Percentiles rank a stretch among this genome's conserved stretches.
phyloP scores from a whole-genome alignment of 2,113 vertebrate species.

The Lophura nycthemera region DNA sequence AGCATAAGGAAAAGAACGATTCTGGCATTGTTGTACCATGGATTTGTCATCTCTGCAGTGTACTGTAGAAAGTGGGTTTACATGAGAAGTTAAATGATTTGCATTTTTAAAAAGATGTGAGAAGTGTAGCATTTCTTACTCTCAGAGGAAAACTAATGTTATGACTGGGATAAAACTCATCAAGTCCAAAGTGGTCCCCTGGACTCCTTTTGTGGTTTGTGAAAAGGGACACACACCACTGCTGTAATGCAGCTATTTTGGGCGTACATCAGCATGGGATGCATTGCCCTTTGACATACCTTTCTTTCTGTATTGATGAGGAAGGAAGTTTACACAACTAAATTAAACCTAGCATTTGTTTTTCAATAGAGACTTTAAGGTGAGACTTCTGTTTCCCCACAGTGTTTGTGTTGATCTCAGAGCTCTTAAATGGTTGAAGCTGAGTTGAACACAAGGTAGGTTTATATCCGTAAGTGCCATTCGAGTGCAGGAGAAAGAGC shows the following conservation, averaged over 20 bases:
- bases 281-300: neutral
- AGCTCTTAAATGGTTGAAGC: neutral
- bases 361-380: neutral
- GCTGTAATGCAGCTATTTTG: neutral
- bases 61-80: neutral
- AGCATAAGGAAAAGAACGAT: neutral
- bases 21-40: accelerated
- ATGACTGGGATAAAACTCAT: neutral
- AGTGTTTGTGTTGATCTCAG: neutral
- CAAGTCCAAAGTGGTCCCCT: neutral
- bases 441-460: neutral
- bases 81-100: neutral
- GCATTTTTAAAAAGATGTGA: neutral
- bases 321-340: neutral
- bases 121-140: neutral
- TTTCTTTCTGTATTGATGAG: neutral
- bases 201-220: neutral
- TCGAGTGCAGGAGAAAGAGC: neutral
- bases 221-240: neutral
- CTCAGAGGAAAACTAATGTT: neutral
- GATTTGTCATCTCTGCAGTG: neutral
- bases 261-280: neutral
- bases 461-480: neutral
- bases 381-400: neutral
- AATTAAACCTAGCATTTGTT: neutral